These are phyloP conservation scores for Drosophila seguyi DNA, from an alignment of 1,140 invertebrate species.

Conservation along the genomic window DNA sequence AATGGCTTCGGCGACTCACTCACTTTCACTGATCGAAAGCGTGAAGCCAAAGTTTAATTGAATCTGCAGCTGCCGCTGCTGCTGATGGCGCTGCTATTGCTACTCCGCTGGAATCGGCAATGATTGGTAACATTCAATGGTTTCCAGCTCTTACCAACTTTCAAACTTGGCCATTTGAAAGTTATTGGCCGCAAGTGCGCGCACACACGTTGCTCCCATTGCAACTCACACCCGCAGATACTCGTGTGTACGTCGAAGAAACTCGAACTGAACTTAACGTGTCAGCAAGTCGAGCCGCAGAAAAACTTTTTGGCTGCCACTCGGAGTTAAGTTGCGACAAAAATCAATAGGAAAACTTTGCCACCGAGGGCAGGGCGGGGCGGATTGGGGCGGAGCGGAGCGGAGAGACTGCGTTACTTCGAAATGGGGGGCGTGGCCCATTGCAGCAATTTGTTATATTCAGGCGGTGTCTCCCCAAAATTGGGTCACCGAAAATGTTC, in stretches of 20 bases:
- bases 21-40: constrained; percentile 81
- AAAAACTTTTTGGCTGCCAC: constrained; percentile 41
- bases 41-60: constrained; percentile 81
- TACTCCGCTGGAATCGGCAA: constrained; percentile 38
- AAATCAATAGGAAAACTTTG: constrained; percentile 75
- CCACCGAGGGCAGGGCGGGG: constrained; percentile 12
- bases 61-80: constrained; percentile 58
- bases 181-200: constrained; percentile 70
- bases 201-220: constrained; percentile 23
- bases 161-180: constrained; percentile 79
- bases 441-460: constrained; percentile 69
- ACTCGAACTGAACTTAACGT: constrained; percentile 52
- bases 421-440: constrained; percentile 42
- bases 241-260: constrained; percentile 15
- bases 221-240: constrained; percentile 18
- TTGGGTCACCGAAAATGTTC: constrained; percentile 78
- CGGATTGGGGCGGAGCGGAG: constrained; percentile 12
- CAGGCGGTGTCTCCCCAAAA: constrained; percentile 55
- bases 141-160: constrained; percentile 62
- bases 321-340: constrained; percentile 57
- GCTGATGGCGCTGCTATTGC: constrained; percentile 20
- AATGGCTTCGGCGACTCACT: constrained; percentile 35
- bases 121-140: constrained; percentile 75
- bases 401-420: constrained; percentile 19
- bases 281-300: constrained; percentile 48